Evolutionary conservation across 1,140 invertebrate genomes (phyloP).

Genomic region (Drosophila varians): DNA sequence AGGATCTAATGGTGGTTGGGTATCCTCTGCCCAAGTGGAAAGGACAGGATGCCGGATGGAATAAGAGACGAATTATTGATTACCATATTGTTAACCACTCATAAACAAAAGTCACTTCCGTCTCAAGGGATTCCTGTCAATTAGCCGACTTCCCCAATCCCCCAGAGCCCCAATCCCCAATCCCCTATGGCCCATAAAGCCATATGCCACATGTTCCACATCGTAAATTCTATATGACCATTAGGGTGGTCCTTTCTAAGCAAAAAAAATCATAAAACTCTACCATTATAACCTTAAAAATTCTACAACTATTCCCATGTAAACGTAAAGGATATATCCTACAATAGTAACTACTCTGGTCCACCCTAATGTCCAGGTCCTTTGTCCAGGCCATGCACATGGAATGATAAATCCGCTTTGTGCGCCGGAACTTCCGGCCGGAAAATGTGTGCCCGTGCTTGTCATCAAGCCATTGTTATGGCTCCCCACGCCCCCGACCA

Average conservation of each 20-base stretch:
- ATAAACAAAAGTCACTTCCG: constrained; percentile 40
- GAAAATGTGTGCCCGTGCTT: constrained; percentile 39
- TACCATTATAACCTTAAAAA: too few species aligned
- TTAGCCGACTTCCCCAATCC: constrained; percentile 7
- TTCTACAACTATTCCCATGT: too few species aligned
- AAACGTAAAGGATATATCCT: neutral
- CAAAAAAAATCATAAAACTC: neutral
- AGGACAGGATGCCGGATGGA: constrained; percentile 3
- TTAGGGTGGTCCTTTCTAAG: neutral
- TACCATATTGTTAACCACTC: constrained; percentile 29
- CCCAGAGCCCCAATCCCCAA: constrained; percentile 1
- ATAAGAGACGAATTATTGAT: constrained; percentile 26
- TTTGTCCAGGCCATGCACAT: constrained; percentile 9
- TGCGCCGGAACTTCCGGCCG: constrained; percentile 40
- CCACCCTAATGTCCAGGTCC: neutral
- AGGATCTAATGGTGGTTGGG: too few species aligned
- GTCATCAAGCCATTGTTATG: constrained; percentile 15
- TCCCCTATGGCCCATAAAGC: constrained; percentile 1
- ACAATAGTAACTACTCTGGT: neutral
- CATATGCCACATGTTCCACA: constrained; percentile 6
- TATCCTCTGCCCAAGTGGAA: too few species aligned
- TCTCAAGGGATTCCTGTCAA: constrained; percentile 14
- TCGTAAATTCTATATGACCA: neutral
- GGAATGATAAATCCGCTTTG: constrained; percentile 43
- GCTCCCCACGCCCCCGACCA: neutral